Percentiles rank a stretch among this genome's conserved stretches.
Evolutionary conservation across 2,113 vertebrate species (phyloP).

Genomic region (Promerops cafer): DNA sequence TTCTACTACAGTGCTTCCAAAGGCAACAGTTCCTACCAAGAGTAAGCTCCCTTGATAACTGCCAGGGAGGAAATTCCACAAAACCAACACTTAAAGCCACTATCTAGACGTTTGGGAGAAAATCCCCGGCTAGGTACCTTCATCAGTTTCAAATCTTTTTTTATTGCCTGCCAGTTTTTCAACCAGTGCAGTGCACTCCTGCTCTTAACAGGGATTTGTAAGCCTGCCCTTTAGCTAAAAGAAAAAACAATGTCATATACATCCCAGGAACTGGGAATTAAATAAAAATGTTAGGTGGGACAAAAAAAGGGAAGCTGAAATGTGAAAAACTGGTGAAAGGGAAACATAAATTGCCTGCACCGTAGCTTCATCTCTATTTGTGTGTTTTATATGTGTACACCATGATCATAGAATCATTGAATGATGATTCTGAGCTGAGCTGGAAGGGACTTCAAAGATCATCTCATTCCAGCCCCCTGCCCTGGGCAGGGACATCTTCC

Average conservation of each 20-base stretch:
- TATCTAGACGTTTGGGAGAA: neutral
- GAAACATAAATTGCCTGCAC: neutral
- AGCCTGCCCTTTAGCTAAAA: neutral
- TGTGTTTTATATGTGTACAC: neutral
- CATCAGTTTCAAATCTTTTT: neutral
- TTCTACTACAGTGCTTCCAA: neutral
- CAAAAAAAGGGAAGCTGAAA: neutral
- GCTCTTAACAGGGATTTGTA: neutral
- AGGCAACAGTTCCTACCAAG: neutral
- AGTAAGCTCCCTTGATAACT: neutral
- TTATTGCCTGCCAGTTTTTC: neutral
- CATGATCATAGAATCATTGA: neutral
- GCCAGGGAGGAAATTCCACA: neutral
- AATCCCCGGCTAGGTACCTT: neutral
- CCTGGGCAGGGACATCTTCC: neutral
- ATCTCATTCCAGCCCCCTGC: accelerated
- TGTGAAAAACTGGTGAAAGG: neutral
- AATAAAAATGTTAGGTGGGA: neutral
- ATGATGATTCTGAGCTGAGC: neutral
- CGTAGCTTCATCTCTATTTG: neutral
- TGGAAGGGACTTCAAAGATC: neutral
- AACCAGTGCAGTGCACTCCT: neutral
- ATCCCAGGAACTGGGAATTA: neutral
- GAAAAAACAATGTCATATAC: neutral
- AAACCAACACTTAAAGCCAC: neutral